Conservation (phyloP, 2,888 invertebrate genomes). For the Odontothrips loti region DNA sequence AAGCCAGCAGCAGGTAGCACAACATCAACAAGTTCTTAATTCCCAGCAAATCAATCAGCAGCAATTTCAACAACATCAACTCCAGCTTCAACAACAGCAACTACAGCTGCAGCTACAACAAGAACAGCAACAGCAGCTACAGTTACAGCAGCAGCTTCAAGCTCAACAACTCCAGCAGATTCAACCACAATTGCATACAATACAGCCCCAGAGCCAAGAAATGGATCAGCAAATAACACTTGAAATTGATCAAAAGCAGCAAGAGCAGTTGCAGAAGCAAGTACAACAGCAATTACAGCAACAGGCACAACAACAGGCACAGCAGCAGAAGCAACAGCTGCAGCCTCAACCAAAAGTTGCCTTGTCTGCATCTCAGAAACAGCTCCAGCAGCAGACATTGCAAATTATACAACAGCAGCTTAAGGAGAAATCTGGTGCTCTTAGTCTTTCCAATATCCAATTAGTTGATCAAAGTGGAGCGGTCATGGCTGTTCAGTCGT, state of each 20-base stretch:
- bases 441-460: neutral
- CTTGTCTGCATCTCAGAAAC: constrained; percentile 32
- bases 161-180: constrained; percentile 28
- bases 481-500: neutral
- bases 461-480: constrained; percentile 5
- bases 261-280: constrained; percentile 42
- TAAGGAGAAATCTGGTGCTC: neutral
- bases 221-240: neutral
- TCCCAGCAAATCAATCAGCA: neutral
- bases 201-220: neutral
- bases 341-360: constrained; percentile 35
- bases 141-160: constrained; percentile 28
- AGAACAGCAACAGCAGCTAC: constrained; percentile 27
- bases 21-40: constrained; percentile 17
- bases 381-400: constrained; percentile 37
- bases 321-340: constrained; percentile 35
- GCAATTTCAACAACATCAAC: neutral
- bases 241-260: neutral
- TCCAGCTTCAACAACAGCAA: constrained; percentile 23
- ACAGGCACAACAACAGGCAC: too few species aligned
- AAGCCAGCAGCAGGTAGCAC: constrained; percentile 34
- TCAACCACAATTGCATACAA: constrained; percentile 13
- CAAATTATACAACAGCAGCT: constrained; percentile 37
- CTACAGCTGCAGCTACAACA: constrained; percentile 31
- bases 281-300: constrained; percentile 42